phyloP scores from a whole-genome alignment of 2,113 vertebrate genomes.

The Xerus inauris region DNA sequence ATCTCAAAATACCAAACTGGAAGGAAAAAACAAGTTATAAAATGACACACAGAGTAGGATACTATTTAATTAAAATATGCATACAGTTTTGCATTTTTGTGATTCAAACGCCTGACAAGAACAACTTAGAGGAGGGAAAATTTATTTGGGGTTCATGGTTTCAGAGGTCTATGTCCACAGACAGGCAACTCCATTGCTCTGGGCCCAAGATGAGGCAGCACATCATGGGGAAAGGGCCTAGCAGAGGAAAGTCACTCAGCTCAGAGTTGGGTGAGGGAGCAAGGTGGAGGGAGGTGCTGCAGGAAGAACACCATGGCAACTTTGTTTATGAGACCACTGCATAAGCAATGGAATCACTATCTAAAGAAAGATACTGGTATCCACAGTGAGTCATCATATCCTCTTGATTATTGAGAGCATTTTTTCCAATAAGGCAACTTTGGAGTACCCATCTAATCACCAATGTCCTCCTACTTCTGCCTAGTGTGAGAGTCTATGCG shows the following conservation, averaged over 20 bases:
- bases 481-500: not conserved
- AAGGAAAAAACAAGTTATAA: not conserved
- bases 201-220: too few species aligned
- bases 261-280: too few species aligned
- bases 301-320: not conserved
- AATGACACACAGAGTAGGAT: not conserved
- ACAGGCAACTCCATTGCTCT: too few species aligned
- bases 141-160: too few species aligned
- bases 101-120: too few species aligned
- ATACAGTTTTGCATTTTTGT: not conserved
- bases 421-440: not conserved
- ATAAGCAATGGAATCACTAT: not conserved
- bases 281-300: too few species aligned
- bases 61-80: not conserved
- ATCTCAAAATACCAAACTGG: not conserved
- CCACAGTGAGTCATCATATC: not conserved
- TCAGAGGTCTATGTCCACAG: too few species aligned
- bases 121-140: too few species aligned
- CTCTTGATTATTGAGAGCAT: not conserved
- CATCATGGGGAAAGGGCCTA: too few species aligned
- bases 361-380: not conserved
- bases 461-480: not conserved
- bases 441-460: not conserved
- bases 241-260: too few species aligned
- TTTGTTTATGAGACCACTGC: not conserved